Conservation (phyloP, 2,113 vertebrate genomes). For the Cephalopholis sonnerati region DNA sequence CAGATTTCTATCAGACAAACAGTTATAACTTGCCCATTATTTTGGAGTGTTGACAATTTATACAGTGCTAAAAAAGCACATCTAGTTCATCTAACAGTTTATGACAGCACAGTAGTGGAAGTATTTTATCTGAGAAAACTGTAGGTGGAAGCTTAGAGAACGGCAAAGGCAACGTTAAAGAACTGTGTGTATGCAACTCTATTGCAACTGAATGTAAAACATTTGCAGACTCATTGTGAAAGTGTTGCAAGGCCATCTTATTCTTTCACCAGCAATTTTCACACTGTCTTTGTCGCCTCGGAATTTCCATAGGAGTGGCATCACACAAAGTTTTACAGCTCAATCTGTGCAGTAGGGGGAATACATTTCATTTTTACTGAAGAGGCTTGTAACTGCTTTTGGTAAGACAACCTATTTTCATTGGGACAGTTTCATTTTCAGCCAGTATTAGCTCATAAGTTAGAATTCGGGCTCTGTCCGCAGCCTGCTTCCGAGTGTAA, state of each 20-base stretch:
- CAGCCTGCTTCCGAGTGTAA: slow-evolving; percentile 26
- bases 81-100: neutral
- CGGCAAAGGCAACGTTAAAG: neutral
- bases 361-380: slow-evolving; percentile 19
- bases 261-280: neutral
- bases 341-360: neutral
- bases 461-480: neutral
- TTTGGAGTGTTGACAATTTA: neutral
- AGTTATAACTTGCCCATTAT: neutral
- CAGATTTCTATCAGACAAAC: neutral
- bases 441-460: slow-evolving; percentile 25
- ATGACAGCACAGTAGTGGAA: neutral
- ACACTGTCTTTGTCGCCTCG: neutral
- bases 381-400: neutral
- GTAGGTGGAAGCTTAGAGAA: neutral
- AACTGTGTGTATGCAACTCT: neutral
- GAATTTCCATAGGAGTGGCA: neutral
- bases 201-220: neutral
- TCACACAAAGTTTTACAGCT: neutral
- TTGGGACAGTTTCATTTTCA: slow-evolving; percentile 33
- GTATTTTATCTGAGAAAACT: neutral
- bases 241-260: slow-evolving; percentile 6
- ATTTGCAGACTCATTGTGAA: neutral
- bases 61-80: too few relatives aligned
- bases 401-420: slow-evolving; percentile 32